Base-by-base conservation (phyloP, 2,797 vertebrate genomes). In the Salarias fasciatus region DNA sequence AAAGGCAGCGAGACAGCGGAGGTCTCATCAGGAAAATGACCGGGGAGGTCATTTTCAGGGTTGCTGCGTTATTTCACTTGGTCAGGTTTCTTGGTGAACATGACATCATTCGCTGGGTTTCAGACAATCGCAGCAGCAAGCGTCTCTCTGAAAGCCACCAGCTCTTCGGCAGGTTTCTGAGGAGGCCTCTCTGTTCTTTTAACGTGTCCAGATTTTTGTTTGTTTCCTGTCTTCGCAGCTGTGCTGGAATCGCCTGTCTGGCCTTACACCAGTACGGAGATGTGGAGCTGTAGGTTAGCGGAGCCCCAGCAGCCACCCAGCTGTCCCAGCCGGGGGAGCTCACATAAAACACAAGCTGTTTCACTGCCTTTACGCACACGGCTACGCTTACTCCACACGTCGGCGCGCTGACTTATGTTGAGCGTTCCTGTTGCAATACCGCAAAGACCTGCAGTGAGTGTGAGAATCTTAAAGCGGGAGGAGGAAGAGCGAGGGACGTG, bases 291-390 rank as follows among this genome's bases (percentile, higher is more conserved):
- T 14, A 79, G 71, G 78, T 83, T 77, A 82, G 82, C 71, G 57
- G 67, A 55, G 74, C 42, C 70, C 74, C 67, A 77, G 65, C 71
- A 87, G 63, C 77, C 69, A 79, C 72, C 72, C 82, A 83, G 72
- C 84, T 85, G 77, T 77, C 57, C 70, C 57, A 82, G 71, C 69
- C 43, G 29, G 69, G 78, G 80, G 77, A 83, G 65, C 67, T 72
- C 74, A 86, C 83, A 86, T 90, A 84, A 89, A 90, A 89, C 80
- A 86, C 72, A 77, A 77, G 62, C 79, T 77, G 79, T 82, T 88
- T 88, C 86, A 88, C 53, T 88, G 85, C 75, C 63, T 80, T 66
- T 45, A 67, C 60, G 15, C 80, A 86, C 62, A 82, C 66, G 44
- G 77, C 85, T 79, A 64, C 77, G 73, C 75, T 88, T 77, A 68